Evolutionary conservation across 23 tunicate genomes (phyloP).

Genomic region (Halocynthia roretzi): DNA sequence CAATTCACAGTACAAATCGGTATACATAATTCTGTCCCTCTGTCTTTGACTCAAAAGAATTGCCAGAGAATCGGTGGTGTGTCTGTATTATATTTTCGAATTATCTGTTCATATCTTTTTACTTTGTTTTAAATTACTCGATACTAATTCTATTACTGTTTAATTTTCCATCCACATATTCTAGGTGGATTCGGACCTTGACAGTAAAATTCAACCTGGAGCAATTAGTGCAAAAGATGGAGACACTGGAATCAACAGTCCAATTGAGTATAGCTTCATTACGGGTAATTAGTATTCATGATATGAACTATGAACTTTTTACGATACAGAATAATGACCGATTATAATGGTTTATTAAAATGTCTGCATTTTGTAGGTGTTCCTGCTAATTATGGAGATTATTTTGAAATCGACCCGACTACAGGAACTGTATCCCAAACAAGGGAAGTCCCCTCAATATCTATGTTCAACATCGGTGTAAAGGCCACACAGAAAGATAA

Average conservation of each 20-base stretch:
- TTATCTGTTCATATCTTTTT: too few species aligned
- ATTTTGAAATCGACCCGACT: slow-evolving; percentile 1
- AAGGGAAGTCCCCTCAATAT: neutral
- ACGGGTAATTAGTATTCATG: neutral
- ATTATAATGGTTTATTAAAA: neutral
- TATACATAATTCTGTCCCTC: too few species aligned
- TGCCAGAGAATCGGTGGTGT: too few species aligned
- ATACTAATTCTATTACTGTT: too few species aligned
- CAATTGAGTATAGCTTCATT: neutral
- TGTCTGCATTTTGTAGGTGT: neutral
- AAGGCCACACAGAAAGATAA: neutral
- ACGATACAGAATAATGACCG: neutral
- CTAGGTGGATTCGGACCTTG: too few species aligned
- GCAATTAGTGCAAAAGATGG: slow-evolving; percentile 6
- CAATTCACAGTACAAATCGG: too few species aligned
- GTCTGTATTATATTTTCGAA: too few species aligned
- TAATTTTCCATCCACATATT: too few species aligned
- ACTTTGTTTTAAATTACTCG: neutral
- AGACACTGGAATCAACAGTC: neutral
- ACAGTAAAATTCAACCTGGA: neutral
- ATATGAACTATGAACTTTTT: neutral
- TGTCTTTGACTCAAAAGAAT: too few species aligned
- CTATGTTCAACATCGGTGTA: neutral
- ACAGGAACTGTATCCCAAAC: slow-evolving; percentile 4
- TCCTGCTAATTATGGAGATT: slow-evolving; percentile 1